phyloP scores from a whole-genome alignment of 2,888 invertebrate genomes.

The Chironomus tentans region DNA sequence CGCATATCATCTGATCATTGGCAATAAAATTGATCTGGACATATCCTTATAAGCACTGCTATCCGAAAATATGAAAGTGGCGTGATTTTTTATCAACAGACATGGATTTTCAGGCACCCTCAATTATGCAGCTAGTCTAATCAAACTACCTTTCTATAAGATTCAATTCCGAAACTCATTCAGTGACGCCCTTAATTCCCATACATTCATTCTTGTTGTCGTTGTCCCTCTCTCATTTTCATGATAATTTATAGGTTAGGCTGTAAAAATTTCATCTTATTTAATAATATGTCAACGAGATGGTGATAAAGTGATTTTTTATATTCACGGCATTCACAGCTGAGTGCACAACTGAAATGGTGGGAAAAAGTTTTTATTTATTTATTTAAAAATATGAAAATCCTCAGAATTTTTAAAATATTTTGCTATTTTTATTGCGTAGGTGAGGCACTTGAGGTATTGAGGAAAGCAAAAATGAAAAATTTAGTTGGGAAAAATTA shows the following conservation, averaged over 20 bases:
- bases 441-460: not conserved
- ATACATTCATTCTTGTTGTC: too few relatives aligned
- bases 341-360: not conserved
- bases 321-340: not conserved
- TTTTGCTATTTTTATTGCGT: conserved; percentile 7
- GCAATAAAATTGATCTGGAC: too few relatives aligned
- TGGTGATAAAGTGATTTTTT: not conserved
- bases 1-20: too few relatives aligned
- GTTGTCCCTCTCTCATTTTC: too few relatives aligned
- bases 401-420: not conserved
- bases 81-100: too few relatives aligned
- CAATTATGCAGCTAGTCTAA: too few relatives aligned
- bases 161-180: too few relatives aligned
- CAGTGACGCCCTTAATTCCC: too few relatives aligned
- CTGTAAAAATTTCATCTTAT: conserved; percentile 3
- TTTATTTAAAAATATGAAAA: not conserved
- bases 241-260: not conserved
- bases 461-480: not conserved
- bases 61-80: too few relatives aligned
- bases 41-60: too few relatives aligned
- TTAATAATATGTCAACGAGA: conserved; percentile 2
- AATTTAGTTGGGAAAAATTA: not conserved
- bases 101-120: too few relatives aligned
- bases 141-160: too few relatives aligned
- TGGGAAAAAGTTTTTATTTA: not conserved